Base-by-base conservation (phyloP, 2,888 invertebrate genomes). In the Oscheius myriophilus region DNA sequence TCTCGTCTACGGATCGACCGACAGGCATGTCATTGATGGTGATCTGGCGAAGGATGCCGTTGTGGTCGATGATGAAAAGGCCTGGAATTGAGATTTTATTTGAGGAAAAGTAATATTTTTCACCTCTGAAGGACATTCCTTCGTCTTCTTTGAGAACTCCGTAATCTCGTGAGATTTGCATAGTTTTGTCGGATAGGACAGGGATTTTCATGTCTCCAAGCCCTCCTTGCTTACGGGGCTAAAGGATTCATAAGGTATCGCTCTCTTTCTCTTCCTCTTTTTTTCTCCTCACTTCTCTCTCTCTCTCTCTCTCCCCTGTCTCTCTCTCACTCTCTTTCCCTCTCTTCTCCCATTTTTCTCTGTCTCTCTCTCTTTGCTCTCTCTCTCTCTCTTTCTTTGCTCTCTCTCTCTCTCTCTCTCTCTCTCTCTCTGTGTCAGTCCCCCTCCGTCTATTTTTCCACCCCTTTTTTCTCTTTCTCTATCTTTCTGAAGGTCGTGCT, bases 11-110 rank as follows among this genome's bases (percentile, higher is more conserved):
- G 1, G 78, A 80, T 21, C 80, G 90, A 69, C 97, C 97, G 1
- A 97, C 96, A 0, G 96, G 96, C 87, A 97, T 90, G 89, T 97
- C 97, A 88, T 97, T 97, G 86, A 97, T 90, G 73, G 96, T 97
- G 85, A 96, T 91, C 90, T 97, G 97, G 0, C 97, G 91, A 75
- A 97, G 90, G 84, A 91, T 92, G 87, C 94, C 94, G 69, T 90
- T 88, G 66, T 90, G 91, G 87, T 97, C 96, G 87, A 97, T 94
- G 88, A 97, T 93, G 89, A 95, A 97, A 12, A 97, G 91, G 3
- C 61, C 61, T 61, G 26, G 0, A 16, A 51, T 14, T n/a, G 6
- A n/a, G 18, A 16, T 46, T 12, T 2, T 7, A 62, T 51, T 26
- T 16, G 16, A 2, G 45, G 23, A 39, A 41, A 33, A 46, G 14